Conservation (phyloP, 2,888 invertebrate species). For the Nomada ruficornis region DNA sequence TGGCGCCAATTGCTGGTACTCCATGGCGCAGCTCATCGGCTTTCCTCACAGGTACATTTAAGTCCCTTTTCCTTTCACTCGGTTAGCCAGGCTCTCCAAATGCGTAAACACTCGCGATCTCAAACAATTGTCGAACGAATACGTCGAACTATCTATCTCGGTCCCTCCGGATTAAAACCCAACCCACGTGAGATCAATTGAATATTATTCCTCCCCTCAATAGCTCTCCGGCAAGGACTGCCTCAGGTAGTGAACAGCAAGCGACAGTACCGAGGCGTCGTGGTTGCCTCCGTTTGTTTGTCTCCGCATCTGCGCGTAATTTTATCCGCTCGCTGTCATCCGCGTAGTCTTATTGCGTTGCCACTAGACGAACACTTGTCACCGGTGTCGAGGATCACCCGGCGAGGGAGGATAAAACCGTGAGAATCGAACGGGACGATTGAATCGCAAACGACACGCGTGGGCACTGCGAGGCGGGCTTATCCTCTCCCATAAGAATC, state of each 20-base stretch:
- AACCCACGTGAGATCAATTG: too few species aligned
- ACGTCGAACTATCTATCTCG: too few species aligned
- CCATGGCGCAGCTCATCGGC: constrained; percentile 82
- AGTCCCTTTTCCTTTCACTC: constrained; percentile 10
- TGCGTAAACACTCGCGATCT: too few species aligned
- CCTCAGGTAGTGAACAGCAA: background rate
- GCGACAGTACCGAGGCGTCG: constrained; percentile 41
- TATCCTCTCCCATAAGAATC: background rate
- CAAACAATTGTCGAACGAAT: too few species aligned
- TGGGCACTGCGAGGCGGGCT: too few species aligned
- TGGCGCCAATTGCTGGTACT: constrained; percentile 86
- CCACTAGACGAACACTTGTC: constrained; percentile 30
- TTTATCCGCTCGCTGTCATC: constrained; percentile 16
- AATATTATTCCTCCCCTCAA: background rate
- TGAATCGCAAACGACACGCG: too few species aligned
- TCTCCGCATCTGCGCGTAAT: constrained; percentile 32
- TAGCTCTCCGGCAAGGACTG: background rate
- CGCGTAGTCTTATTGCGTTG: background rate
- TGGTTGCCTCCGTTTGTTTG: constrained; percentile 10
- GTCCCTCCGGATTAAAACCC: too few species aligned
- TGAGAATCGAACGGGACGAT: background rate
- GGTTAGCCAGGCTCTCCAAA: background rate
- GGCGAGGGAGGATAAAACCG: background rate
- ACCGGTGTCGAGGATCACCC: background rate
- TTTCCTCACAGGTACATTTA: constrained; percentile 72